These are phyloP conservation scores for Pteria penguin DNA, from an alignment of 2,888 invertebrate species.

Conservation along the genomic window DNA sequence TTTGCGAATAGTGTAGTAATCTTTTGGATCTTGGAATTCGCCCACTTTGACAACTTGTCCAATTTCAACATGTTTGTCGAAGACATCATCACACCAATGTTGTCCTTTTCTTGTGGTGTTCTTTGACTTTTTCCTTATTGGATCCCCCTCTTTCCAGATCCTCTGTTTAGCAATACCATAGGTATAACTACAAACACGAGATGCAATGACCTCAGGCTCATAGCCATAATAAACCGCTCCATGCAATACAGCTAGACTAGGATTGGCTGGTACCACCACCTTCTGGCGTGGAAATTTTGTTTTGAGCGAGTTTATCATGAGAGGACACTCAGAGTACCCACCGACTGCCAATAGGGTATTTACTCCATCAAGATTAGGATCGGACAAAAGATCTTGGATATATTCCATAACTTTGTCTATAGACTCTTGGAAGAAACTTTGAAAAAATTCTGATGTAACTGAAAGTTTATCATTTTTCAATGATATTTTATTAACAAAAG, in stretches of 20 bases:
- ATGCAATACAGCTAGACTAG: constrained; percentile 27
- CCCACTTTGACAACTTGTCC: constrained; percentile 25
- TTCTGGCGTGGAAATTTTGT: constrained; percentile 6
- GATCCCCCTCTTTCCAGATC: constrained; percentile 21
- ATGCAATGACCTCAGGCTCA: constrained; percentile 31
- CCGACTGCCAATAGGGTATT: constrained; percentile 29
- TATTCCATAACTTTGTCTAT: constrained; percentile 26
- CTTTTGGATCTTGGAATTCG: constrained; percentile 17
- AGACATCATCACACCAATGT: constrained; percentile 32
- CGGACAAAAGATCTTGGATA: constrained; percentile 2
- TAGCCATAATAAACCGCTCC: constrained; percentile 35
- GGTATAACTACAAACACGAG: constrained; percentile 30
- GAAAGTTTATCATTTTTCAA: constrained; percentile 25
- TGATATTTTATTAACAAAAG: constrained; percentile 16
- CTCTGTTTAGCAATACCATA: constrained; percentile 37
- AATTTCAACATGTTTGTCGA: constrained; percentile 34
- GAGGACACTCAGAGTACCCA: constrained; percentile 27
- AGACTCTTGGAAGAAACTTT: constrained; percentile 23
- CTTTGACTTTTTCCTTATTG: constrained; percentile 5
- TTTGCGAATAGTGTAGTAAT: constrained; percentile 8
- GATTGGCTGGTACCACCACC: constrained; percentile 29
- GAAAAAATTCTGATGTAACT: constrained; percentile 14
- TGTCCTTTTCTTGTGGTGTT: constrained; percentile 11
- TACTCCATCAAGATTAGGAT: constrained; percentile 8
- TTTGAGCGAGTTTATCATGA: constrained; percentile 26